Conservation (phyloP, 2,888 invertebrate genomes). For the Sinelater perroti region DNA sequence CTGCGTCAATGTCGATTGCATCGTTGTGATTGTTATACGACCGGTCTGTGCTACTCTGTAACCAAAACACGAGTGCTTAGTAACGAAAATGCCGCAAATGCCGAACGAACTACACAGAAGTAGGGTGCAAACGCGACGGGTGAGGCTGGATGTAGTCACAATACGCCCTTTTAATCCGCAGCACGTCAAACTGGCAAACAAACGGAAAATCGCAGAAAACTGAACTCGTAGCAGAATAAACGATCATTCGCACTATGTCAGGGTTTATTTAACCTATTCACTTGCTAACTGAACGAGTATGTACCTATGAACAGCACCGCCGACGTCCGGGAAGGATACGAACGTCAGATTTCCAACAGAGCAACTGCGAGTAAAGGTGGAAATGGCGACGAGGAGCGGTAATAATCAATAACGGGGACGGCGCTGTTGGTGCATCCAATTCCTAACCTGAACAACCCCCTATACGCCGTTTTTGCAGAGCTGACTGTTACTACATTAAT, state of each 20-base stretch:
- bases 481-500: too few relatives aligned
- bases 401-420: constrained; percentile 56
- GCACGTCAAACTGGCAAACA: background rate
- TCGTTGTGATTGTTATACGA: constrained; percentile 56
- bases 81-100: background rate
- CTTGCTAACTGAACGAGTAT: background rate
- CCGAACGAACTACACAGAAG: background rate
- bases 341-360: constrained; percentile 33
- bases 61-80: constrained; percentile 10
- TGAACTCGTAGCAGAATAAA: too few relatives aligned
- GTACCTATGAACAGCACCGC: constrained; percentile 1
- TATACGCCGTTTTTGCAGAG: too few relatives aligned
- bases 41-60: constrained; percentile 44
- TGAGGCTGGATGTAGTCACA: background rate
- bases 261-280: constrained; percentile 6
- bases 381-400: constrained; percentile 52
- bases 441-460: constrained; percentile 12
- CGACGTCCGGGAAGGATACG: constrained; percentile 1
- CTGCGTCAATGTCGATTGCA: constrained; percentile 81
- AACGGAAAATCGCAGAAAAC: background rate
- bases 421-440: constrained; percentile 50
- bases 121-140: background rate
- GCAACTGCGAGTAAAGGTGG: constrained; percentile 51
- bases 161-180: constrained; percentile 6
- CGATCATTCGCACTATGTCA: too few relatives aligned